phyloP scores from a whole-genome alignment of 2,113 vertebrate species.

The Microtus oregoni region DNA sequence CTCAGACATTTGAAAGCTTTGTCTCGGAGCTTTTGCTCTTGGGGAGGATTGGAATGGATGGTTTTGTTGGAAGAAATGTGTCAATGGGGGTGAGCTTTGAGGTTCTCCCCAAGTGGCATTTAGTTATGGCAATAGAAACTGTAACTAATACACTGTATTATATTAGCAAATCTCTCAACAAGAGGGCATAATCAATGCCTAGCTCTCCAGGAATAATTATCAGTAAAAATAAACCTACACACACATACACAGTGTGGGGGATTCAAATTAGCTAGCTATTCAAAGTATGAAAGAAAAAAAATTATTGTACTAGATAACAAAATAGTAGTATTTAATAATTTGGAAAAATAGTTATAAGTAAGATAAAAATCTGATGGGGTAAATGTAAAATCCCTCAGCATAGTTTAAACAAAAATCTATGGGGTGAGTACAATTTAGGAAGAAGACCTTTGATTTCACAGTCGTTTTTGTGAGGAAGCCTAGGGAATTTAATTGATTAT shows the following conservation, averaged over 20 bases:
- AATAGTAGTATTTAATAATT: slow-evolving; percentile 68
- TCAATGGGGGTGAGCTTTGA: not conserved
- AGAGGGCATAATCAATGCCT: not conserved
- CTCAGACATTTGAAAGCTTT: not conserved
- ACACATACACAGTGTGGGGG: not conserved
- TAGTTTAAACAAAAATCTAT: slow-evolving; percentile 73
- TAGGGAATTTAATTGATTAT: slow-evolving; percentile 65
- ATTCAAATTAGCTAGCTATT: slow-evolving; percentile 55
- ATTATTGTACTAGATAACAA: slow-evolving; percentile 11
- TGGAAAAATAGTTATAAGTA: slow-evolving; percentile 60
- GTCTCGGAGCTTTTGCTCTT: not conserved
- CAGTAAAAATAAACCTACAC: not conserved
- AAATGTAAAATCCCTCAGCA: slow-evolving; percentile 64
- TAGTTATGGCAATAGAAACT: not conserved
- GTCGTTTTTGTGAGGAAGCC: slow-evolving; percentile 54
- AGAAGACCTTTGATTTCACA: slow-evolving; percentile 57
- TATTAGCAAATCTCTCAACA: not conserved
- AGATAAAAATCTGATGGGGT: slow-evolving; percentile 57
- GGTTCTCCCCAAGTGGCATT: not conserved
- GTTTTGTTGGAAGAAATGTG: not conserved
- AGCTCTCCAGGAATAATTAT: not conserved
- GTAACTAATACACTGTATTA: not conserved
- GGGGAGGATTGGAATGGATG: not conserved
- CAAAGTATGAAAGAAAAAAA: slow-evolving; percentile 49
- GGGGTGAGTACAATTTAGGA: slow-evolving; percentile 51